Base-by-base conservation (phyloP, 2,888 invertebrate species). In the Spisula solida region DNA sequence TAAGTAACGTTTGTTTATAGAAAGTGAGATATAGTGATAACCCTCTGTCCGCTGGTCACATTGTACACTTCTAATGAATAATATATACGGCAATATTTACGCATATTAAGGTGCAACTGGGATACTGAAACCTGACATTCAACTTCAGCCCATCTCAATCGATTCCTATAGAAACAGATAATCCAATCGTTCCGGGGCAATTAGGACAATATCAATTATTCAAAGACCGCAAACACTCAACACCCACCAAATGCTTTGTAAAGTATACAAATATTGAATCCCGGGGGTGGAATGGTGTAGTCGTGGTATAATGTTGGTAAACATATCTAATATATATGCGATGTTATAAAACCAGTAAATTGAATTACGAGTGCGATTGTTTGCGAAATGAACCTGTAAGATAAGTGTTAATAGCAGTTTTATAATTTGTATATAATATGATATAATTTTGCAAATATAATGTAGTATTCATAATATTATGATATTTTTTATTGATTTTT, bases 241-340 rank as follows among this genome's bases (percentile, higher is more conserved):
- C 75, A 31, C 31, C 34, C 31, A 16, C 75, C 4, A 34, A 75
- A 8, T 14, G 10, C 34, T 31, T 29, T 31, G 31, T 31, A 31
- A 75, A 0, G 18, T 75, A 31, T 14, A 34, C 75, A 75, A 70
- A 10, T 47, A 80, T 4, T 80, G 55, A 48, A 48, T 75, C 83
- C 83, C 75, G 20, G 34, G 83, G 83, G 83, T 29, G 5, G 51
- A 75, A 48, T 83, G 29, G 75, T 51, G 31, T n/a, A 82, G 31
- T n/a, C 29, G 20, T 31, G 34, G 48, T 34, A 1, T 83, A 83
- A 31, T 70, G 8, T 0, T 25, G 2, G 83, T 75, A 83, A 83
- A 83, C 83, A 83, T 83, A 41, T 83, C 48, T 75, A 83, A 83
- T 83, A 83, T 83, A 51, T 25, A 83, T 83, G 75, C 12, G 75